phyloP scores from a whole-genome alignment of 2,113 vertebrate genomes.

The Nesoenas mayeri region DNA sequence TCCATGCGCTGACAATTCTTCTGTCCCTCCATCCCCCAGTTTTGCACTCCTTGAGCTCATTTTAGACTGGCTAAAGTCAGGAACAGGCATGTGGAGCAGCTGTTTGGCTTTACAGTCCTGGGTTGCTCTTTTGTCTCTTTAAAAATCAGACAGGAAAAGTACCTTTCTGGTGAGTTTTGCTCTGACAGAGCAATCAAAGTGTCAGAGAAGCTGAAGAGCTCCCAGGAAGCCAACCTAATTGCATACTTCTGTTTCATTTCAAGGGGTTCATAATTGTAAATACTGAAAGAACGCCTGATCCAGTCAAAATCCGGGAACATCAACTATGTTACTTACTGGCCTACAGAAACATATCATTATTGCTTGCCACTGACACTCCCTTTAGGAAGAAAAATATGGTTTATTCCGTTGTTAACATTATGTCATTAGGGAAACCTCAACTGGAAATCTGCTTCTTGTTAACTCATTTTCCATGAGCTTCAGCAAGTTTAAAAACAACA shows the following conservation, averaged over 20 bases:
- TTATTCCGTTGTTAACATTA: neutral
- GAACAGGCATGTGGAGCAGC: neutral
- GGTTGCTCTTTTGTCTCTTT: neutral
- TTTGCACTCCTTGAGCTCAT: neutral
- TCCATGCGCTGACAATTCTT: neutral
- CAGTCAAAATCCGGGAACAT: neutral
- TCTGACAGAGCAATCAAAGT: neutral
- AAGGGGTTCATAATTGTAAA: neutral
- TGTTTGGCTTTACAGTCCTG: neutral
- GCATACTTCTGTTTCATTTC: neutral
- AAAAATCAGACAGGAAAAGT: neutral
- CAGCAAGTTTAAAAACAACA: neutral
- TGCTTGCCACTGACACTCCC: neutral
- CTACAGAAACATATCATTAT: neutral
- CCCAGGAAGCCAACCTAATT: neutral
- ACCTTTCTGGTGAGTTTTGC: neutral
- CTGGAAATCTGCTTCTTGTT: neutral
- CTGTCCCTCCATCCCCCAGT: neutral
- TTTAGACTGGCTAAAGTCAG: neutral
- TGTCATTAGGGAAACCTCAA: neutral
- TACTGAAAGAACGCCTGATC: neutral
- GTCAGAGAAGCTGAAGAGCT: neutral
- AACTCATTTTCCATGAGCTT: neutral
- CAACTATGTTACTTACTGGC: neutral
- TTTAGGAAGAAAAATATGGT: neutral